Evolutionary conservation across 92 coral and sea anemone genomes (phyloP).

Genomic region (Porites divaricata): DNA sequence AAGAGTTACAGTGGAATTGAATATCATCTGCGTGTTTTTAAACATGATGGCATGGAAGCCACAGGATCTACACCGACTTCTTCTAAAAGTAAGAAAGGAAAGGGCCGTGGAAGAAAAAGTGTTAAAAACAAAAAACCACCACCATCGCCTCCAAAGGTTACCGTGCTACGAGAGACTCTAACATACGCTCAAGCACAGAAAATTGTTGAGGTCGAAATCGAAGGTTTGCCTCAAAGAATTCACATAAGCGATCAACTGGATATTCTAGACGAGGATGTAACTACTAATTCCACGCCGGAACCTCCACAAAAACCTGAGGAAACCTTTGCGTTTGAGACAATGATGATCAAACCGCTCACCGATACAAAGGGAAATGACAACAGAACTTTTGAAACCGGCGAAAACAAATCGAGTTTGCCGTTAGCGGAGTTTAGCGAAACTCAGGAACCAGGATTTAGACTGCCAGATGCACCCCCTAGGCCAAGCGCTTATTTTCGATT

Average conservation of each 20-base stretch:
- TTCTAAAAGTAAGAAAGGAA: conserved; percentile 79
- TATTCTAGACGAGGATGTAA: conserved; percentile 76
- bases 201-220: conserved; percentile 97
- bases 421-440: conserved; percentile 69
- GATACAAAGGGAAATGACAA: conserved; percentile 85
- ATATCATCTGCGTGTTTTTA: conserved; percentile 95
- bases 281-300: conserved; percentile 52
- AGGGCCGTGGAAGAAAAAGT: conserved; percentile 88
- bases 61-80: conserved; percentile 74
- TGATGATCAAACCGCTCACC: conserved; percentile 79
- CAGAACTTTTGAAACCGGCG: conserved; percentile 61
- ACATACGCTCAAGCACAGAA: conserved; percentile 99
- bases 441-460: conserved; percentile 65
- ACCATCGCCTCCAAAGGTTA: conserved; percentile 93
- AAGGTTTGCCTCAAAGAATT: conserved; percentile 89
- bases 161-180: conserved; percentile 95
- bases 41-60: conserved; percentile 95
- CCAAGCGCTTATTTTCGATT: conserved; percentile 97
- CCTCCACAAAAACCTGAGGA: conserved; percentile 68
- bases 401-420: conserved; percentile 69
- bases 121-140: conserved; percentile 95
- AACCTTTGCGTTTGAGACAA: conserved; percentile 56
- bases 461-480: conserved; percentile 93
- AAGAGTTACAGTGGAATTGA: conserved; percentile 99
- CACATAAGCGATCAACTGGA: conserved; percentile 86